Conservation (phyloP, 2,113 vertebrate genomes). For the Pteruthius melanotis region DNA sequence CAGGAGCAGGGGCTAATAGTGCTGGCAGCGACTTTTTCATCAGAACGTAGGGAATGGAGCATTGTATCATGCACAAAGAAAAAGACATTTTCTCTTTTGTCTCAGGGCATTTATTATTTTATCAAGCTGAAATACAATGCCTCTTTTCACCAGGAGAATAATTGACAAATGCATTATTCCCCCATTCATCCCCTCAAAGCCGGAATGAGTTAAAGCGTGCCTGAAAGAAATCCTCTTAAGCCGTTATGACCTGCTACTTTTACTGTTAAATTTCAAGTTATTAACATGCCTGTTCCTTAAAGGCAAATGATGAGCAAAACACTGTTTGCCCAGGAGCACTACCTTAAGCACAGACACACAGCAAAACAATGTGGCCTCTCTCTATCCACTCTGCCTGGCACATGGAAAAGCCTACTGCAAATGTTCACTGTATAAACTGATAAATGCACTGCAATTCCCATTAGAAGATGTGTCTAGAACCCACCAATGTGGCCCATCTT, state of each 20-base stretch:
- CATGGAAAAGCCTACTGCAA: neutral
- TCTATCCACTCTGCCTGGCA: neutral
- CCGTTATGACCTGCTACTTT: neutral
- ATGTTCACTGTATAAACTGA: neutral
- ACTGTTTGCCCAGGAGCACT: neutral
- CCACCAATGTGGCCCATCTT: neutral
- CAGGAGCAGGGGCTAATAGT: neutral
- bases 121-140: conserved; percentile 8
- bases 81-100: neutral
- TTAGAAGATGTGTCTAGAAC: neutral
- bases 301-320: neutral
- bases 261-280: neutral
- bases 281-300: neutral
- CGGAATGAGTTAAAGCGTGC: neutral
- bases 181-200: neutral
- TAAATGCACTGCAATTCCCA: neutral
- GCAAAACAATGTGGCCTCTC: neutral
- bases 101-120: conserved; percentile 8
- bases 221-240: neutral
- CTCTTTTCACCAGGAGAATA: conserved; percentile 17
- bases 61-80: neutral
- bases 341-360: neutral
- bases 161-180: conserved; percentile 23
- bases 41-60: neutral
- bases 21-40: neutral